Base-by-base conservation (phyloP, 2,113 vertebrate species). In the Microtus ochrogaster region DNA sequence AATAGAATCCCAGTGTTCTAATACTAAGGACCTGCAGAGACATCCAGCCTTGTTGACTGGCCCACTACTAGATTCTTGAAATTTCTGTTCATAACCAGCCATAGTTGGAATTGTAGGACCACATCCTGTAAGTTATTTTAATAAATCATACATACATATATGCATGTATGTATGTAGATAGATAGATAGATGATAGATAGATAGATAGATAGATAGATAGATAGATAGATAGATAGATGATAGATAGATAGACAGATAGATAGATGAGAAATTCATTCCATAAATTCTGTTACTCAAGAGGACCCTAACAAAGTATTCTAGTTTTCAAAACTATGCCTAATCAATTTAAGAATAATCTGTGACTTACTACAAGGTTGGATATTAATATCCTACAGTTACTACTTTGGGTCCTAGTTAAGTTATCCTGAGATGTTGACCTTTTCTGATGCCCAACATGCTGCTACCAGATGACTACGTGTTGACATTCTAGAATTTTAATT, bases 331-430 rank as follows among this genome's bases (percentile, higher is more conserved):
- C 2, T 88, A 22, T 55, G 92, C 9, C 61, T 94, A 73, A 30
- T 91, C 26, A 94, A 97, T 76, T 65, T 30, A 95, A 81, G 28
- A 47, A 97, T 77, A 61, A 95, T 99, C 99, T 99, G 99, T 99
- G 98, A 95, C 98, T 98, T 91, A 99, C 97, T 61, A 99, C 98
- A 97, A 82, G 98, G 98, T 72, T 99, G 73, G 97, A 30, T 78
- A 33, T 11, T 78, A 52, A 33, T 49, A 78, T 9, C 16, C 14
- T 78, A 33, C 14, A 78, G 14, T 44, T 78, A 52, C 47, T 33
- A 5, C 28, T 49, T 49, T 78, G 3, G 44, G 68, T 36, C 98
- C 39, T 84, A 98, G 90, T 30, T 98, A 98, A 92, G 97, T 81
- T 94, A 98, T 91, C 39, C 98, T 97, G 94, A 98, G 78, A 98